phyloP scores from a whole-genome alignment of 2,888 invertebrate species.

The Phyllotreta cruciferae region DNA sequence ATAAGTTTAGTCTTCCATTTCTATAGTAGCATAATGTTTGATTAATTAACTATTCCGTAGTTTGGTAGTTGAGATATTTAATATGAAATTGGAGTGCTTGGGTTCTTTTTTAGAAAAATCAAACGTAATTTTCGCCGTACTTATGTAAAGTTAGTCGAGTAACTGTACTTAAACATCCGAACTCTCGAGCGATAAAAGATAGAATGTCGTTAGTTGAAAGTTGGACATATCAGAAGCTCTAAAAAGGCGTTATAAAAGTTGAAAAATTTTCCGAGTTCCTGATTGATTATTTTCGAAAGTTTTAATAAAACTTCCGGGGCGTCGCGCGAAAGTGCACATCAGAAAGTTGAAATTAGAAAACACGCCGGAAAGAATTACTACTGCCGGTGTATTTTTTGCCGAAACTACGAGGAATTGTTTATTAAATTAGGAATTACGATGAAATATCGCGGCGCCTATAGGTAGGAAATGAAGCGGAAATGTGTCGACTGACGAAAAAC shows the following conservation, averaged over 20 bases:
- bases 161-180: not conserved
- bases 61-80: too few species aligned
- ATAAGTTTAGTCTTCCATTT: too few species aligned
- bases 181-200: conserved; percentile 6
- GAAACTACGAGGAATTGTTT: not conserved
- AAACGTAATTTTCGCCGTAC: too few species aligned
- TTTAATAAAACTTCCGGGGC: conserved; percentile 12
- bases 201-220: conserved; percentile 20
- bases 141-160: too few species aligned
- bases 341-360: conserved; percentile 11
- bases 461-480: conserved; percentile 7
- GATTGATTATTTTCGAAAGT: conserved; percentile 22
- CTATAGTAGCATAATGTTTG: too few species aligned
- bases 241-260: conserved; percentile 18
- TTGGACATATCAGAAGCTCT: conserved; percentile 12
- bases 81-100: too few species aligned
- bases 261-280: conserved; percentile 7
- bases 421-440: too few species aligned
- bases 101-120: too few species aligned
- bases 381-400: not conserved
- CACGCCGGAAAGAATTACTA: conserved; percentile 8
- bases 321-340: conserved; percentile 4
- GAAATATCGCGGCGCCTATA: too few species aligned
- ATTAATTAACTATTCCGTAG: too few species aligned
- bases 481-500: conserved; percentile 12